Evolutionary conservation across 64 coral and sea anemone species (phyloP).

Genomic region (Porites australiensis): DNA sequence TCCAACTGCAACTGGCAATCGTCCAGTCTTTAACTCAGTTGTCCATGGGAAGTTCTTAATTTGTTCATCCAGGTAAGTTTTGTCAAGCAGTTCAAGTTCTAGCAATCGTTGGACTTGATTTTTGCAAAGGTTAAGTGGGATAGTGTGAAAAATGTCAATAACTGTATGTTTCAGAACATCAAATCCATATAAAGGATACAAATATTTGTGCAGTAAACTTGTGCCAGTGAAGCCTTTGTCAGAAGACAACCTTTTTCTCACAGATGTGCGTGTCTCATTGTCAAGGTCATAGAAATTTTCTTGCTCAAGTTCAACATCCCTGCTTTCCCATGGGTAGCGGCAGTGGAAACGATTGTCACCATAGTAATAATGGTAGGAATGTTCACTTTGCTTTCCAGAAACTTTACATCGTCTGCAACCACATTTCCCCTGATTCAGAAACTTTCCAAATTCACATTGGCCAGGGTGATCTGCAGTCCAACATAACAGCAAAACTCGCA

Average conservation of each 20-base stretch:
- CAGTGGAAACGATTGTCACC: too few species aligned
- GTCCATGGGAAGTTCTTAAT: slow-evolving; percentile 69
- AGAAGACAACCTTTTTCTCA: too few species aligned
- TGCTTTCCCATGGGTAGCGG: too few species aligned
- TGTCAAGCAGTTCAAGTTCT: slow-evolving; percentile 54
- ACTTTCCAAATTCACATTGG: slow-evolving; percentile 49
- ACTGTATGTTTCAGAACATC: too few species aligned
- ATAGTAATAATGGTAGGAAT: slow-evolving; percentile 40
- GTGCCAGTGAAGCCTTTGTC: too few species aligned
- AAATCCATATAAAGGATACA: too few species aligned
- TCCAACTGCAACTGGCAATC: slow-evolving; percentile 46
- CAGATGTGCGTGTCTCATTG: too few species aligned
- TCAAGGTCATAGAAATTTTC: too few species aligned
- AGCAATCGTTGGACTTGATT: slow-evolving; percentile 67
- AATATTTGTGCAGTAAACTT: too few species aligned
- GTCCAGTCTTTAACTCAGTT: slow-evolving; percentile 37
- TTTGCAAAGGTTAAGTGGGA: slow-evolving; percentile 59
- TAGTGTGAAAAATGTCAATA: too few species aligned
- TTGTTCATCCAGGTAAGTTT: slow-evolving; percentile 59
- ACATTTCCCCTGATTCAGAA: slow-evolving; percentile 52
- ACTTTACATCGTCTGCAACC: slow-evolving; percentile 35
- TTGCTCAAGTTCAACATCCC: too few species aligned
- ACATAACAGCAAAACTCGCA: slow-evolving; percentile 23
- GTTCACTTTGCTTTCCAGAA: slow-evolving; percentile 2
- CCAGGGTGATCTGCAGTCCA: too few species aligned